Base-by-base conservation (phyloP, 2,113 vertebrate genomes). In the Brachyistius frenatus region DNA sequence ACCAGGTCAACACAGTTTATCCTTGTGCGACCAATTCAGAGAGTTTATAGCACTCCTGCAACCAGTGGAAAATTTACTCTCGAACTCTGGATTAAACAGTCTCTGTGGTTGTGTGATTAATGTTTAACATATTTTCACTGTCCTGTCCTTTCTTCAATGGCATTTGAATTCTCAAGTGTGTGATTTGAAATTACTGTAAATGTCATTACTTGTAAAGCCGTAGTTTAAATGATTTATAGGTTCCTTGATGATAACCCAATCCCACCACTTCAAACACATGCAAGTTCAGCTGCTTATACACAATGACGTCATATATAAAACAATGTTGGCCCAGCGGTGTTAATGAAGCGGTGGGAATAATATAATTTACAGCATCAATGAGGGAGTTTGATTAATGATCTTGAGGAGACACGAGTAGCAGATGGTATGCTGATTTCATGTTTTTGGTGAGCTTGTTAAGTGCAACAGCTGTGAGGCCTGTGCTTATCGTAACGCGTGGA, bases 351-450 rank as follows among this genome's bases (percentile, higher is more conserved):
- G 89, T 88, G 85, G 77, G 41, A 90, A 79, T 66, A 70, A 77
- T 81, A 79, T 83, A 79, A 78, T 56, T 73, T 33, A 7, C 73
- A 53, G 78, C 73, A 89, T 88, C 73, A 62, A 66, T 68, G 78
- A 72, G 39, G 67, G 73, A 80, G 64, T 88, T 89, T 94, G 94
- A 95, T 95, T 93, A 92, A 93, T 89, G 90, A 89, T 66, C 88
- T 70, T 61, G 47, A 83, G 73, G 78, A 90, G 72, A 88, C 78
- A 72, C 71, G 71, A 74, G 87, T 70, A 89, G 80, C 91, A 90
- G 91, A 92, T 91, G 91, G 86, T 81, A 80, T 84, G 80, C 84
- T 85, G 86, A 87, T 86, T 79, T 88, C 63, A 62, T 88, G 91
- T 84, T 88, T 91, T 90, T 76, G 73, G 72, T 78, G 71, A 81